These are phyloP conservation scores for Erannis defoliaria DNA, from an alignment of 2,888 invertebrate genomes.

Conservation along the genomic window DNA sequence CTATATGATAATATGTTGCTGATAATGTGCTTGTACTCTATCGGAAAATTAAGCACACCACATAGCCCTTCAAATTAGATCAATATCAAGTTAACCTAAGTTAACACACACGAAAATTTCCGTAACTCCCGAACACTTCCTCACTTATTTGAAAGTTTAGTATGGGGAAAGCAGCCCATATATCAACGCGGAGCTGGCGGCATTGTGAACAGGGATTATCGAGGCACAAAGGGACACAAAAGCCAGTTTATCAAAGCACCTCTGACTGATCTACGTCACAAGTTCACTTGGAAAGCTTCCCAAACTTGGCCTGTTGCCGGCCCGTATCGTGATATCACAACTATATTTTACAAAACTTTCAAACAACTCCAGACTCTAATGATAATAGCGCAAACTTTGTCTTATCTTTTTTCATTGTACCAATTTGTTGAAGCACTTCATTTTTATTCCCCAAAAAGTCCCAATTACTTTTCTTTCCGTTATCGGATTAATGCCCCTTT, in stretches of 20 bases:
- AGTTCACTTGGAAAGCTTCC: conserved; percentile 60
- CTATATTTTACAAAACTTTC: conserved; percentile 48
- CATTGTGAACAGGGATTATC: conserved; percentile 70
- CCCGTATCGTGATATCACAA: conserved; percentile 52
- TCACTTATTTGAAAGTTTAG: conserved; percentile 54
- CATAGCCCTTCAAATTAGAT: conserved; percentile 20
- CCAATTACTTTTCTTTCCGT: conserved; percentile 32
- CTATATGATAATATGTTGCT: too few species aligned
- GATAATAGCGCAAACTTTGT: conserved; percentile 42
- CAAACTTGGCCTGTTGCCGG: conserved; percentile 58
- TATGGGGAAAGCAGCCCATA: conserved; percentile 58
- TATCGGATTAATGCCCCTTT: conserved; percentile 22
- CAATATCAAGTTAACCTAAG: conserved; percentile 33
- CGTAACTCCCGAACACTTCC: conserved; percentile 38
- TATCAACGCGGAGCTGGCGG: conserved; percentile 53
- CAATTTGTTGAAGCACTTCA: conserved; percentile 44
- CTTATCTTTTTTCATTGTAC: conserved; percentile 47
- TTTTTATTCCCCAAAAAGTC: conserved; percentile 37
- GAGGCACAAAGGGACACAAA: conserved; percentile 73
- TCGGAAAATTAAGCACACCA: neutral
- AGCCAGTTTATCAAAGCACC: conserved; percentile 75
- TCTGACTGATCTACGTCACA: conserved; percentile 63
- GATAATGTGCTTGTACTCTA: neutral
- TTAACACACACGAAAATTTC: conserved; percentile 33
- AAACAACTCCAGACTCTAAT: conserved; percentile 44